Evolutionary conservation across 2,797 vertebrate genomes (phyloP), one percentile per base, ranked within the genome.

Genomic region (Arvicola amphibius): DNA sequence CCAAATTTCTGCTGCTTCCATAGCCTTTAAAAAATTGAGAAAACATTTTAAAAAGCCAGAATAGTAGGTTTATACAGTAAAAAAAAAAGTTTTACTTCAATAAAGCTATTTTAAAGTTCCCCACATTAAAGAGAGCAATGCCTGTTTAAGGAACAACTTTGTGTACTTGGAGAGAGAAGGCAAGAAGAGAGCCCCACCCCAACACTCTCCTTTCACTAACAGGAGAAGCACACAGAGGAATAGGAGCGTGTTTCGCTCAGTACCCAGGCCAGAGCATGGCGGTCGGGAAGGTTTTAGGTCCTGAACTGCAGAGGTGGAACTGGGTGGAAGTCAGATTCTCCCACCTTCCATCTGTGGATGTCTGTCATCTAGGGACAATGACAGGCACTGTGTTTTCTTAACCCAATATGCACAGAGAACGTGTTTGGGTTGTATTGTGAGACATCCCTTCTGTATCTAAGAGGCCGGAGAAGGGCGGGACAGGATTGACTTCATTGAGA

Each of bases 361-460:
- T 93, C 97, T 93, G 92, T 98, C 95, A 97, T 88, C 85, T 96
- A 89, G 69, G 94, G 97, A 97, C 97, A 97, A 96, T 79, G 46
- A 96, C 80, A 91, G 67, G 90, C 79, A 34, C 83, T 92, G 3
- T 95, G 93, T 89, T 97, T 93, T 95, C 94, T 94, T 97, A 97
- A 95, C 85, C 83, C 95, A 95, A 73, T 94, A 98, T 91, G 93
- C 96, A 91, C 97, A 94, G 96, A 96, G 95, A 94, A 95, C 56
- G 84, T 97, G 96, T 96, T 97, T 98, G 73, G 96, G 97, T 97
- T 98, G 96, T 83, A 98, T 98, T 74, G n/a, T 90, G 92, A 61
- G 40, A 92, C 74, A 95, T 89, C 27, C 43, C 86, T 97, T 96
- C 74, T 89, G 63, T 48, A 2, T 51, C 9, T 29, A 88, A 73